Conservation (phyloP, 2,888 invertebrate species). For the Nomada flava region DNA sequence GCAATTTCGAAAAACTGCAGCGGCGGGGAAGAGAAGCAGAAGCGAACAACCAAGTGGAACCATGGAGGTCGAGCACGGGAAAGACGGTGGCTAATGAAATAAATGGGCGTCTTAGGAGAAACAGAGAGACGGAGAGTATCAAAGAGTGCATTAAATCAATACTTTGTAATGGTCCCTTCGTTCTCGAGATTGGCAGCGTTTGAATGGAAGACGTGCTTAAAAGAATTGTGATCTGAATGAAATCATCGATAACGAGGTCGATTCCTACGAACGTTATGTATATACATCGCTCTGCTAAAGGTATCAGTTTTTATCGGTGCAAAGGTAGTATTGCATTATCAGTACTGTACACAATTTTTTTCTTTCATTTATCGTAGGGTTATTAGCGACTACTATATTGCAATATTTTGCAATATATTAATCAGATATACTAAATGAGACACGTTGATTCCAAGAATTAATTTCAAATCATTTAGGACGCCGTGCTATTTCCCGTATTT, state of each 20-base stretch:
- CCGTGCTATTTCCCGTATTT: too few relatives aligned
- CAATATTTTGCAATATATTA: too few relatives aligned
- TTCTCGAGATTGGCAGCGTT: not conserved
- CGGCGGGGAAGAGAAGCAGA: not conserved
- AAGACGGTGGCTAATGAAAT: constrained; percentile 22
- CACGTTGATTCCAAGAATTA: too few relatives aligned
- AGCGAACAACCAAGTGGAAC: not conserved
- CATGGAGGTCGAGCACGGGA: not conserved
- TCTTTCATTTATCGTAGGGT: too few relatives aligned
- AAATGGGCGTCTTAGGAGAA: not conserved
- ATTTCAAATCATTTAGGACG: too few relatives aligned
- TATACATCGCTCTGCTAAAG: too few relatives aligned
- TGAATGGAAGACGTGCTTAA: not conserved
- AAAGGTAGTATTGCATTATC: too few relatives aligned
- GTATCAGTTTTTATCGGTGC: too few relatives aligned
- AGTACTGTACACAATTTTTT: too few relatives aligned
- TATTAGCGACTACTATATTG: too few relatives aligned
- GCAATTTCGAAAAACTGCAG: constrained; percentile 23
- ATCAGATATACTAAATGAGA: too few relatives aligned
- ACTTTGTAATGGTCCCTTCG: constrained; percentile 11
- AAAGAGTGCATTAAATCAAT: constrained; percentile 27
- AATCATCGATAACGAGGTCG: not conserved
- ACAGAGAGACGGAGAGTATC: not conserved
- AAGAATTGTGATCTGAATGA: not conserved
- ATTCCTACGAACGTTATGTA: too few relatives aligned